Conservation (phyloP, 2,113 vertebrate genomes). For the Pollachius pollachius region DNA sequence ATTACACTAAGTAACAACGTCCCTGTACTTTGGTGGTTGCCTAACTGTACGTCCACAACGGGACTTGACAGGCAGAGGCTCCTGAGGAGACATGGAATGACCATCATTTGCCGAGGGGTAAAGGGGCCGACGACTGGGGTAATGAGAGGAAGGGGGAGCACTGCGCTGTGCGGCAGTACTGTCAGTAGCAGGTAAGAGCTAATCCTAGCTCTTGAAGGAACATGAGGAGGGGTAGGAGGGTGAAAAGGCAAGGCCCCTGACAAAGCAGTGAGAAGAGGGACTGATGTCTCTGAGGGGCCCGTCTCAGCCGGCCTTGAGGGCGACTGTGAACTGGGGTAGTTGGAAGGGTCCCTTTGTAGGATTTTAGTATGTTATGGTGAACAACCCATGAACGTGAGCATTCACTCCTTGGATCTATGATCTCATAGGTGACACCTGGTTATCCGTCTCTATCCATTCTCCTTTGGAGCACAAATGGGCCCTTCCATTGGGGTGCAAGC, state of each 20-base stretch:
- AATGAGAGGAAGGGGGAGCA: neutral
- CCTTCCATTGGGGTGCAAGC: neutral
- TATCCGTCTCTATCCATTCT: slow-evolving; percentile 1
- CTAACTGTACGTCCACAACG: neutral
- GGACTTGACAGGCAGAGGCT: neutral
- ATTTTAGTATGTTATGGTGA: neutral
- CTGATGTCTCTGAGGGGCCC: neutral
- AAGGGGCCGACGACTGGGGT: neutral
- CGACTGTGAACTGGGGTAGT: neutral
- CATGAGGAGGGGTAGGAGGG: neutral
- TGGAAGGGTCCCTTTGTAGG: neutral
- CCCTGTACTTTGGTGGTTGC: neutral
- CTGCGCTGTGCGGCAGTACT: neutral
- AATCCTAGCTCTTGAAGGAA: neutral
- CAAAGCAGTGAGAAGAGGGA: neutral
- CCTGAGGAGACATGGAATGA: neutral
- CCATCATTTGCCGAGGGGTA: neutral
- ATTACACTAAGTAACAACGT: neutral
- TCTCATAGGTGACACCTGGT: neutral
- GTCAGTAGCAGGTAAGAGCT: neutral
- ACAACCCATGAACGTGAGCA: neutral
- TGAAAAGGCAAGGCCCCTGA: neutral
- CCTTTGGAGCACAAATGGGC: neutral
- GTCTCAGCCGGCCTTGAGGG: neutral
- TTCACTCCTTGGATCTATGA: neutral